A percentile compares a stretch with the other conserved stretches of the same genome.
Conservation (phyloP, 2,888 invertebrate species). For the Labia minor region DNA sequence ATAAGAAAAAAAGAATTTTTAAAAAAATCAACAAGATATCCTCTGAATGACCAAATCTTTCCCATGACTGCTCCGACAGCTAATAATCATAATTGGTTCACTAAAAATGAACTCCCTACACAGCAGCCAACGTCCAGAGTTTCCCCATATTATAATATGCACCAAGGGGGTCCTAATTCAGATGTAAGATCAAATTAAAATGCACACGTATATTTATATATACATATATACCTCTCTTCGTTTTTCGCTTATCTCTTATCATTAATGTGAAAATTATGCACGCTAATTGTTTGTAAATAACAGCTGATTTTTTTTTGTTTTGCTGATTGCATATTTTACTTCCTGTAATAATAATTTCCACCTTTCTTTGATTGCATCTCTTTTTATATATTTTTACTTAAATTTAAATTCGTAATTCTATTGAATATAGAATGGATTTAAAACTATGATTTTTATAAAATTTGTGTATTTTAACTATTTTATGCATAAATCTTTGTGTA, state of each 20-base stretch:
- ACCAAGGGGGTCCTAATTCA: not conserved
- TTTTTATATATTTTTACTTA: no score
- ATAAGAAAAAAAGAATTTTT: not conserved
- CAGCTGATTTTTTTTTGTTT: no score
- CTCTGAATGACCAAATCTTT: slow-evolving; percentile 1
- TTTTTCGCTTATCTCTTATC: not conserved
- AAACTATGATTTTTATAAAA: no score
- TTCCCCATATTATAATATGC: not conserved
- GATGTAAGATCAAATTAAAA: not conserved
- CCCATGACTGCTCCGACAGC: slow-evolving; percentile 5
- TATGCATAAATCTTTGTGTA: no score
- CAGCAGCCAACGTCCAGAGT: not conserved
- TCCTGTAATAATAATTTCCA: no score
- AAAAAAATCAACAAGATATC: not conserved
- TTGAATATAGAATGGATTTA: no score
- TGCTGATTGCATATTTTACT: no score
- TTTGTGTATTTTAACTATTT: no score
- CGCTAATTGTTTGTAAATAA: no score
- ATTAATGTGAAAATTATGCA: no score
- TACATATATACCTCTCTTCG: not conserved
- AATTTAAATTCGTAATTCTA: no score
- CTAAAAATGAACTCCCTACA: not conserved
- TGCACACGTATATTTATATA: not conserved
- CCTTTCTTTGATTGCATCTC: no score
- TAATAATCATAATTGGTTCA: slow-evolving; percentile 8